phyloP scores from a whole-genome alignment of 2,797 vertebrate genomes.

The Cercopithecus mitis region DNA sequence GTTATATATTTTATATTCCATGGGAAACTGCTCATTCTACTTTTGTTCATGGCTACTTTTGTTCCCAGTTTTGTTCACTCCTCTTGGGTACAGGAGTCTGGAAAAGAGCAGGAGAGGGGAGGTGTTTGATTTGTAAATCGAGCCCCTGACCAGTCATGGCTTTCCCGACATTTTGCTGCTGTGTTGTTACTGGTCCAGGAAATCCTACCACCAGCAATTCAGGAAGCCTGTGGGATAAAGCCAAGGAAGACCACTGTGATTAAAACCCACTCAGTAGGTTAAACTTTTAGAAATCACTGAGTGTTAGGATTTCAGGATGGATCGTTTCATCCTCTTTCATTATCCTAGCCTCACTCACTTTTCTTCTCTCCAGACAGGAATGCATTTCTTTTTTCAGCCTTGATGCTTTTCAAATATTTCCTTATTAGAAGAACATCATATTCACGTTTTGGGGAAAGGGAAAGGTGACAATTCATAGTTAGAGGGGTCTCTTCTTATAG shows the following conservation, averaged over 20 bases:
- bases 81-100: slow-evolving; percentile 44
- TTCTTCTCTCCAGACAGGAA: not conserved
- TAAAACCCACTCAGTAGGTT: slow-evolving; percentile 82
- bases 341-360: not conserved
- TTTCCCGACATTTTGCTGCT: slow-evolving; percentile 32
- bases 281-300: slow-evolving; percentile 83
- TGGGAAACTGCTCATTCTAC: slow-evolving; percentile 73
- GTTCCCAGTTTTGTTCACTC: slow-evolving; percentile 38
- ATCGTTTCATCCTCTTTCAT: not conserved
- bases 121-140: slow-evolving; percentile 43
- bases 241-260: slow-evolving; percentile 71
- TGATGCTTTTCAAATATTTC: not conserved
- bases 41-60: slow-evolving; percentile 54
- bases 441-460: not conserved
- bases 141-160: slow-evolving; percentile 38
- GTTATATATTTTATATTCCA: slow-evolving; percentile 81
- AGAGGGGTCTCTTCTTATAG: not conserved
- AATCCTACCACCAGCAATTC: slow-evolving; percentile 80
- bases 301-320: slow-evolving; percentile 73
- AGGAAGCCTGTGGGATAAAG: slow-evolving; percentile 78
- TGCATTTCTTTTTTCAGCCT: not conserved
- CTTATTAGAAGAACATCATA: not conserved
- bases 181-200: slow-evolving; percentile 71
- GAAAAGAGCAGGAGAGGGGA: slow-evolving; percentile 51
- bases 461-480: not conserved